Evolutionary conservation across 2,797 vertebrate genomes (phyloP), one percentile per base, ranked within the genome.

Genomic region (Acropternis orthonyx): DNA sequence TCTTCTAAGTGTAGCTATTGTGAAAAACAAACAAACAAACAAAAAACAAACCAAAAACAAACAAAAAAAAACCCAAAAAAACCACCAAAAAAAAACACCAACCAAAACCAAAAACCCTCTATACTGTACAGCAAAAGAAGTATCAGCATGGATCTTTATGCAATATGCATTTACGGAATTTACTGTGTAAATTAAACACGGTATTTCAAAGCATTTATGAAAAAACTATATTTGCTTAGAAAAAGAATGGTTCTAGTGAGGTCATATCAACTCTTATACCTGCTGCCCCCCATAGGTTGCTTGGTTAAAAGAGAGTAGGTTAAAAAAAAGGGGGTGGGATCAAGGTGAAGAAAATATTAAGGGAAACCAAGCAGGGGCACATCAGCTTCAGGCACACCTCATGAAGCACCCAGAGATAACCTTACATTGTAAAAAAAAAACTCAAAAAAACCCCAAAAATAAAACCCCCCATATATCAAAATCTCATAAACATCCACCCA

Each of bases 241-340:
- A 90, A 86, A 78, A 55, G 4, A 72, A n/a, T 54, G 3, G 6
- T 77, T 68, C 37, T 59, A 39, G 10, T 44, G 37, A 59, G 21
- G 1, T 39, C 1, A 0, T n/a, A 54, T 30, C 10, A 72, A 76
- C 19, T 68, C 14, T 3, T 12, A 41, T 28, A 52, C 14, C 4
- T 93, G 48, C 21, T 61, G 5, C 17, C 17, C 9, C 73, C 26
- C 19, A 32, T 3, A 65, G 10, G 8, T 9, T 58, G 3, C 24
- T 78, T 8, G 3, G 6, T 54, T 82, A 44, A 74, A 78, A 83
- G 4, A 83, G 4, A 16, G 21, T 21, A 75, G 6, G 6, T 51
- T 22, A 19, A 68, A 86, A 39, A 68, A 72, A 30, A 46, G 2
- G 13, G 51, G 13, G 9, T 58, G 10, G 4, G 4, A 43, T 39